Base-by-base conservation (phyloP, 1,140 invertebrate genomes). In the Caenorhabditis remanei region DNA sequence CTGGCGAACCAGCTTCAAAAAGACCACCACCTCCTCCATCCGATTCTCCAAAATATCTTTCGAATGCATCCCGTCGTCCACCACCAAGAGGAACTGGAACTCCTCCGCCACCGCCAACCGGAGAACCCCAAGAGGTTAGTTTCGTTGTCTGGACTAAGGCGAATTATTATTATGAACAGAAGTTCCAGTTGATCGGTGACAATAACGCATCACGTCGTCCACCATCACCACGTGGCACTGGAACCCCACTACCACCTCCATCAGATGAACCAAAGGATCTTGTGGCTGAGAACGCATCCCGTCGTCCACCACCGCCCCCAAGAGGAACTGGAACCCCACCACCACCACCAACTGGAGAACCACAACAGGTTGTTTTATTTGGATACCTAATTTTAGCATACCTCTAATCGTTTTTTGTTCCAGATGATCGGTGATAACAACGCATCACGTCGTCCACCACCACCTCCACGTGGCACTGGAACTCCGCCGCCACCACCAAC, bases 361-460 rank as follows among this genome's bases (percentile, higher is more conserved):
- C 32, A 43, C 13, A 41, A 71, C 4, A 43, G 11, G 58, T 63
- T 24, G 5, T 0, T 58, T 13, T 58, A 58, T 58, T 6, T 0
- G 1, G 50, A 13, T 53, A 53, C 50, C 16, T 53, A 53, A 53
- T 13, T 53, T 53, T 53, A 53, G n/a, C n/a, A n/a, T n/a, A n/a
- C n/a, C n/a, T n/a, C n/a, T n/a, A n/a, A n/a, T n/a, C n/a, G n/a
- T n/a, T n/a, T 53, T 13, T 58, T 19, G 7, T 58, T 58, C n/a
- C n/a, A 58, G 56, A 19, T 58, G 19, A 58, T 19, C 56, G 56
- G 19, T 0, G 56, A 14, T 19, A 58, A 21, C 56, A 32, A 65
- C 32, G 63, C 63, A 13, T 65, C 63, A 14, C 63, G 63, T 41
- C 63, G 63, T 41, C 63, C 63, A 40, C 63, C 63, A 65, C 63